Conservation (phyloP, 2,797 vertebrate species). For the Typhlichthys eigenmanni region DNA sequence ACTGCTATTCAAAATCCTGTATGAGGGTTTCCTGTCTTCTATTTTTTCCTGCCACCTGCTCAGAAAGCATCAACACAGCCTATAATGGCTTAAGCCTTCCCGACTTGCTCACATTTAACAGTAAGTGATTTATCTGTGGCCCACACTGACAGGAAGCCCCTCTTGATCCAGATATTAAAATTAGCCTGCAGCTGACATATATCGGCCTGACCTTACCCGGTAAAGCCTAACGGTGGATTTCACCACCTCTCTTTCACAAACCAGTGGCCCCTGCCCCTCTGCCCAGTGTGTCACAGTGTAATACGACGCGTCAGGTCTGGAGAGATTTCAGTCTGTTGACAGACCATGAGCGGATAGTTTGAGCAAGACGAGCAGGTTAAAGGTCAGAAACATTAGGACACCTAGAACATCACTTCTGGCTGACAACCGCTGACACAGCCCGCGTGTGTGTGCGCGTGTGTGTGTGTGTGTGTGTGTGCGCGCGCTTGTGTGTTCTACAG, state of each 20-base stretch:
- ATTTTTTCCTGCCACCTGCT: slow-evolving; percentile 17
- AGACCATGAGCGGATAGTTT: not conserved
- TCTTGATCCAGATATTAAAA: slow-evolving; percentile 27
- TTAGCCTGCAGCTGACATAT: slow-evolving; percentile 22
- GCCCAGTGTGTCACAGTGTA: slow-evolving; percentile 29
- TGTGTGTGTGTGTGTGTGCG: no score
- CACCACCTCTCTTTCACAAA: not conserved
- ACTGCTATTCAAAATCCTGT: not conserved
- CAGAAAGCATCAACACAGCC: slow-evolving; percentile 30
- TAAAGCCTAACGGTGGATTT: not conserved
- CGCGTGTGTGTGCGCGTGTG: no score
- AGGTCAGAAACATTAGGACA: slow-evolving; percentile 2
- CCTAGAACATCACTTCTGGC: no score
- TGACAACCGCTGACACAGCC: no score
- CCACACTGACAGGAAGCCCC: slow-evolving; percentile 26
- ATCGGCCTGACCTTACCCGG: slow-evolving; percentile 20
- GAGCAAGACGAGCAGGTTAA: slow-evolving; percentile 4
- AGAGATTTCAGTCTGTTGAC: not conserved
- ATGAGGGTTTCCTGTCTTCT: not conserved
- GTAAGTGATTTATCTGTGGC: not conserved
- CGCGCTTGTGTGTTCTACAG: no score
- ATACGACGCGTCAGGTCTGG: not conserved
- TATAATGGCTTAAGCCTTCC: not conserved
- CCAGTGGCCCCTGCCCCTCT: slow-evolving; percentile 3
- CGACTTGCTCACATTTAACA: not conserved